phyloP scores from a whole-genome alignment of 35 echinoderm and acorn worm genomes.

The Patiria miniata region DNA sequence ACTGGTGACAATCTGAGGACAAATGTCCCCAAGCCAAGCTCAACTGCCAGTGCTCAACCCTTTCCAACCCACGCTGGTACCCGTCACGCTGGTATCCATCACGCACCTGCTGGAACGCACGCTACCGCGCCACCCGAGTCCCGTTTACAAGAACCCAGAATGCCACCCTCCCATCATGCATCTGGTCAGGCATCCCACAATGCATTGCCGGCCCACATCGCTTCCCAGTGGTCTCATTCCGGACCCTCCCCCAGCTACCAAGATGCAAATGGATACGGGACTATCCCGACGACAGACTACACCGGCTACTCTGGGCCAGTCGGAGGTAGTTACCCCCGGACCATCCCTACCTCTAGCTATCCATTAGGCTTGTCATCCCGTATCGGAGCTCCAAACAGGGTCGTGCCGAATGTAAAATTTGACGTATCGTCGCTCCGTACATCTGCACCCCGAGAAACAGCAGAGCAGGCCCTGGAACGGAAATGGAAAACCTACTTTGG shows the following conservation, averaged over 20 bases:
- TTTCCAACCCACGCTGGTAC: neutral
- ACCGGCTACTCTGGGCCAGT: neutral
- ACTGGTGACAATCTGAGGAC: neutral
- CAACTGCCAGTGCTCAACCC: neutral
- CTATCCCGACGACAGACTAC: constrained; percentile 10
- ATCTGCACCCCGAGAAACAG: constrained; percentile 40
- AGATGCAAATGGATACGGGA: neutral
- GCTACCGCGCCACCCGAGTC: neutral
- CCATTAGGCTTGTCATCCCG: constrained; percentile 7
- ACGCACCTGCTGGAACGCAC: neutral
- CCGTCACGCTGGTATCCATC: neutral
- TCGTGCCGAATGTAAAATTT: constrained; percentile 31
- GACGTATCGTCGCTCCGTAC: constrained; percentile 31
- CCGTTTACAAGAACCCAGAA: neutral
- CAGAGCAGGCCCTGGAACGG: constrained; percentile 67
- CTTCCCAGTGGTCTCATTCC: constrained; percentile 1
- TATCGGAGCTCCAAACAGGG: neutral
- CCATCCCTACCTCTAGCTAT: neutral
- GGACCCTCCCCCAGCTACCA: neutral
- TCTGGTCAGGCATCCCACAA: neutral
- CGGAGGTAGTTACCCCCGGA: neutral
- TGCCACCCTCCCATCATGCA: neutral
- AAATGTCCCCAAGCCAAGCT: neutral
- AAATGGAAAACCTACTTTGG: constrained; percentile 87
- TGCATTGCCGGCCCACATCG: neutral